A percentile compares a stretch with the other conserved stretches of the same genome.
phyloP scores from a whole-genome alignment of 2,113 vertebrate genomes.

The Aegithalos caudatus region DNA sequence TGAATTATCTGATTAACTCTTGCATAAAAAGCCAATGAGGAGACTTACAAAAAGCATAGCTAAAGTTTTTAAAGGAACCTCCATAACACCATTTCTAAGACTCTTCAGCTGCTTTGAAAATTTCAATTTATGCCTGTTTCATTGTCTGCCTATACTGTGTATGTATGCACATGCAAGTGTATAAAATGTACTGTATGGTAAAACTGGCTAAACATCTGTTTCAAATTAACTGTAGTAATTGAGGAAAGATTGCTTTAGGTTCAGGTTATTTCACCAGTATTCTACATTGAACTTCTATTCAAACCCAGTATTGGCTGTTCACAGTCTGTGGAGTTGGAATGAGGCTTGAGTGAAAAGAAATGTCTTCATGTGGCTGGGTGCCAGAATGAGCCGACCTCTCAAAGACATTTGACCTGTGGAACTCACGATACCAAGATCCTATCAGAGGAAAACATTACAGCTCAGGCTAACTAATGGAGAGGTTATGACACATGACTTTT shows the following conservation, averaged over 20 bases:
- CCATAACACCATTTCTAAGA: not conserved
- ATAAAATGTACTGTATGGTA: not conserved
- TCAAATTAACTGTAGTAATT: not conserved
- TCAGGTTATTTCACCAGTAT: not conserved
- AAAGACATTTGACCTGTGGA: not conserved
- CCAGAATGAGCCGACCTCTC: not conserved
- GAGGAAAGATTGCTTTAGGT: not conserved
- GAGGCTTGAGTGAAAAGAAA: not conserved
- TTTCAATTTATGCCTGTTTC: not conserved
- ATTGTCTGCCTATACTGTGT: not conserved
- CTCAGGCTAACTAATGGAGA: not conserved
- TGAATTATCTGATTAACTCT: not conserved
- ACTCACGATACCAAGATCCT: not conserved
- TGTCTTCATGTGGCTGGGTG: not conserved
- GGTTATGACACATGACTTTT: not conserved
- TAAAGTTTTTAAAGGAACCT: not conserved
- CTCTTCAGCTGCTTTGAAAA: not conserved
- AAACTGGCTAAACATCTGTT: not conserved
- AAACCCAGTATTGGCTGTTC: not conserved
- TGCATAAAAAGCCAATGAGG: not conserved
- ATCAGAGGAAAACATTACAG: not conserved
- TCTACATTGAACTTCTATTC: not conserved
- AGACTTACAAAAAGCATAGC: not conserved
- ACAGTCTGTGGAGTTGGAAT: not conserved
- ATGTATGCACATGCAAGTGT: not conserved